phyloP scores from a whole-genome alignment of 2,113 vertebrate genomes.

The Cavia porcellus region DNA sequence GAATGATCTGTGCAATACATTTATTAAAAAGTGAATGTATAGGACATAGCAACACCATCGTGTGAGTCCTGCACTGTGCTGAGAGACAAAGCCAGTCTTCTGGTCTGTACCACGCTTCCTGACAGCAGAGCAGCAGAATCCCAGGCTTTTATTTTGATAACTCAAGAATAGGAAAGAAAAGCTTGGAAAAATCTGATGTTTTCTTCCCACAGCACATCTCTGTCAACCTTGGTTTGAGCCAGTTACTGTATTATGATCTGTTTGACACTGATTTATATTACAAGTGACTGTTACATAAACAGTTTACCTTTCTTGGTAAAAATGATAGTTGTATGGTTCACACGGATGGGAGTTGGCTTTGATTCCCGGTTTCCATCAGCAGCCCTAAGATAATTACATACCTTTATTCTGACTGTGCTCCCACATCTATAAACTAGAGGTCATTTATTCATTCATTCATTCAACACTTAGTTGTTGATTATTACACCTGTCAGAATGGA shows the following conservation, averaged over 20 bases:
- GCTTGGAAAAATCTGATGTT: background rate
- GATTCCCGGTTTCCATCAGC: slow-evolving; percentile 7
- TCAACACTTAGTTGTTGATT: slow-evolving; percentile 47
- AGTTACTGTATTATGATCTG: slow-evolving; percentile 42
- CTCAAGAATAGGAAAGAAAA: background rate
- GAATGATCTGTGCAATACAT: background rate
- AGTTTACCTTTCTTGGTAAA: slow-evolving; percentile 47
- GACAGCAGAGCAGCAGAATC: background rate
- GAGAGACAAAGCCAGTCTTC: background rate
- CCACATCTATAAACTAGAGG: background rate
- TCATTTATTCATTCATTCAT: background rate
- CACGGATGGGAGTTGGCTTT: slow-evolving; percentile 35
- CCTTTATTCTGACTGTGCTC: background rate
- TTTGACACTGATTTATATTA: slow-evolving; percentile 59
- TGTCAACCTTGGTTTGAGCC: slow-evolving; percentile 34
- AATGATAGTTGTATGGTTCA: slow-evolving; percentile 47
- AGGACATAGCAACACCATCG: background rate
- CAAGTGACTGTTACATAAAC: slow-evolving; percentile 50
- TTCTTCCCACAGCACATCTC: slow-evolving; percentile 27
- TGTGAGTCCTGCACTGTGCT: background rate
- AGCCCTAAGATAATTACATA: background rate
- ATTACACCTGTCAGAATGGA: slow-evolving; percentile 9
- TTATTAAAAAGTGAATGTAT: background rate
- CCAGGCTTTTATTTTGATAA: background rate
- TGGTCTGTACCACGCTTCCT: background rate